Evolutionary conservation across 2,797 vertebrate species (phyloP).

Genomic region (Cichlasoma orientale): DNA sequence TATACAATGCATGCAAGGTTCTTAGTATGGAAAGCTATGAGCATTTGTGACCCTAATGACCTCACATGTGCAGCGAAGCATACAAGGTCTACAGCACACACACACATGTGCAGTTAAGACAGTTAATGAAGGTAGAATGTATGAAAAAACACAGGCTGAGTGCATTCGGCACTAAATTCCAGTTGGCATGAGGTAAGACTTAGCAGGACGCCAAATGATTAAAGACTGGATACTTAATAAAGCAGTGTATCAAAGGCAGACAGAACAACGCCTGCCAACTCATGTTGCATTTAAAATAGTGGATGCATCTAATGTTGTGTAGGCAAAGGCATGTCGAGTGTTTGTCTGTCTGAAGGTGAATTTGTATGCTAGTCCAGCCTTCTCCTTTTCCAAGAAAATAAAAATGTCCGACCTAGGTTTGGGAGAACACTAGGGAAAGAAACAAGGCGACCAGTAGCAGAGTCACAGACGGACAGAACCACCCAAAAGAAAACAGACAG

Average conservation of each 20-base stretch:
- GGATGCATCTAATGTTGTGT: slow-evolving; percentile 3
- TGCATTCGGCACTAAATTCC: slow-evolving; percentile 25
- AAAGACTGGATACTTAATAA: slow-evolving; percentile 34
- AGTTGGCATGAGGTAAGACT: slow-evolving; percentile 54
- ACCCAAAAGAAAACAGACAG: slow-evolving; percentile 74
- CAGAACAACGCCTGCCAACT: slow-evolving; percentile 28
- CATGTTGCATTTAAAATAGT: slow-evolving; percentile 11
- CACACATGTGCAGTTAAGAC: slow-evolving; percentile 18
- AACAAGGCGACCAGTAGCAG: slow-evolving; percentile 30
- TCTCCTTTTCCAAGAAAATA: background rate
- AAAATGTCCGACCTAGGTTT: slow-evolving; percentile 26
- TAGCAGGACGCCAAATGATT: slow-evolving; percentile 46
- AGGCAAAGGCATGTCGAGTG: slow-evolving; percentile 21
- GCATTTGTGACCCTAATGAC: slow-evolving; percentile 18
- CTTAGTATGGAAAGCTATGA: slow-evolving; percentile 22
- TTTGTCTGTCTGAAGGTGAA: slow-evolving; percentile 1
- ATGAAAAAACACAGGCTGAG: slow-evolving; percentile 31
- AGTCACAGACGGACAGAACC: slow-evolving; percentile 64
- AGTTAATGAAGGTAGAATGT: slow-evolving; percentile 20
- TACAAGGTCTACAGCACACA: slow-evolving; percentile 17
- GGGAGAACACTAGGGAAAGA: background rate
- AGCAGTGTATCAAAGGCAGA: slow-evolving; percentile 43
- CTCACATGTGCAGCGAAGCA: slow-evolving; percentile 7
- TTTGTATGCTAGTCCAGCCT: background rate
- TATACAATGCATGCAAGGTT: slow-evolving; percentile 24